Evolutionary conservation across 2,888 invertebrate genomes (phyloP), one percentile per base, ranked within the genome.

Genomic region (Eledona agricola): DNA sequence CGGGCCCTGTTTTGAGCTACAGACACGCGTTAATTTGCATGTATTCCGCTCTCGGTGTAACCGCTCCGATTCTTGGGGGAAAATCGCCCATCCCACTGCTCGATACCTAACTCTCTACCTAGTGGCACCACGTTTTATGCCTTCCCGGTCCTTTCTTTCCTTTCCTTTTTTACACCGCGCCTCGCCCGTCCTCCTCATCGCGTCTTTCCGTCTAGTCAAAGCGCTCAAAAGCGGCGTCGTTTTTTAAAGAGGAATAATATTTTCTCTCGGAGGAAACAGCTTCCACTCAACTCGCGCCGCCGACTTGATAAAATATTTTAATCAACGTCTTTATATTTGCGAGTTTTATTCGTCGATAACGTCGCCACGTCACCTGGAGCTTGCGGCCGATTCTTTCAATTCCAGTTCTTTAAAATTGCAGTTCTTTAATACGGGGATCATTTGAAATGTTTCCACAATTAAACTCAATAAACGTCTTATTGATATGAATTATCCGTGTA

Each of bases 261-360:
- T 71, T 70, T 67, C 69, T 62, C 64, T 64, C 51, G 59, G 57
- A 63, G 62, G 63, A 63, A 66, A 66, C 65, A 66, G 66, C 63
- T 66, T 64, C 59, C 60, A 63, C 62, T 63, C 59, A 62, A 63
- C 50, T 25, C 12, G 31, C 60, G 55, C 60, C 67, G 63, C 62
- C 59, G 66, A 66, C 66, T 69, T 67, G 68, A 69, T 70, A 67
- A 70, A 70, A 69, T 70, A 69, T 70, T 71, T 69, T 70, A 70
- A 70, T 71, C 70, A 70, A 66, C 67, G 67, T 66, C 67, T 64
- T 66, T 67, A 64, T 67, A 67, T 68, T 67, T 66, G 62, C 57
- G 52, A 62, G 58, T 64, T 64, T 65, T 61, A 63, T 64, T 60
- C 57, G 55, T 51, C 57, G 65, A 62, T 66, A 64, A 62, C 62